Evolutionary conservation across 1,140 invertebrate species (phyloP).

Genomic region (Drosophila elegans): DNA sequence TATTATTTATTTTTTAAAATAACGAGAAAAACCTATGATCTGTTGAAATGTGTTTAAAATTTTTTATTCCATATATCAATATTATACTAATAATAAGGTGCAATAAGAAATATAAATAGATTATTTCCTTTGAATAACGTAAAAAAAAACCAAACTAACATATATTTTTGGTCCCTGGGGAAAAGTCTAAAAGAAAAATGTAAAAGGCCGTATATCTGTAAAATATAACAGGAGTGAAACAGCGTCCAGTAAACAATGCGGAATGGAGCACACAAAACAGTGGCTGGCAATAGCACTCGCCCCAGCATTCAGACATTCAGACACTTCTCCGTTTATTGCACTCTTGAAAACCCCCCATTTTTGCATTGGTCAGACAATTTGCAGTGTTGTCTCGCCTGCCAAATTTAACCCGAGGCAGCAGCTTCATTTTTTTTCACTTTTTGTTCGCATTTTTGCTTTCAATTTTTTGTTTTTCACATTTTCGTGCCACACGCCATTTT

Average conservation of each 20-base stretch:
- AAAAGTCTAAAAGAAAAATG: constrained; percentile 4
- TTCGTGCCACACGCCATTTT: constrained; percentile 81
- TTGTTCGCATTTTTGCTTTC: constrained; percentile 39
- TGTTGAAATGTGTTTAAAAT: no score
- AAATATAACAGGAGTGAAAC: constrained; percentile 20
- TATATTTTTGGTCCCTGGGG: not conserved
- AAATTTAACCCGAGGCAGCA: constrained; percentile 75
- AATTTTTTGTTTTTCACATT: constrained; percentile 61
- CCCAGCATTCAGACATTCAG: constrained; percentile 45
- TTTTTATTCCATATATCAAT: no score
- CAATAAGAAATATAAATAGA: no score
- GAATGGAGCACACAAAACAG: constrained; percentile 57
- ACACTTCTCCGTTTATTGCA: constrained; percentile 79
- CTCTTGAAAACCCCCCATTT: constrained; percentile 24
- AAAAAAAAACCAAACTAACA: no score
- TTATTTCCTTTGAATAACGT: no score
- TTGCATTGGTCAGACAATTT: constrained; percentile 76
- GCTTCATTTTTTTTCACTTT: constrained; percentile 45
- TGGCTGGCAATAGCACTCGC: constrained; percentile 57
- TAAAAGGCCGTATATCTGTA: constrained; percentile 1
- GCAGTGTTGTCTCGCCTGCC: constrained; percentile 76
- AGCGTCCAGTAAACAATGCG: constrained; percentile 56
- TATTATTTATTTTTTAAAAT: no score
- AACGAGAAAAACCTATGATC: no score
- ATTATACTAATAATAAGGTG: no score